Evolutionary conservation across 2,113 vertebrate genomes (phyloP).

Genomic region (Ammodytes dubius): DNA sequence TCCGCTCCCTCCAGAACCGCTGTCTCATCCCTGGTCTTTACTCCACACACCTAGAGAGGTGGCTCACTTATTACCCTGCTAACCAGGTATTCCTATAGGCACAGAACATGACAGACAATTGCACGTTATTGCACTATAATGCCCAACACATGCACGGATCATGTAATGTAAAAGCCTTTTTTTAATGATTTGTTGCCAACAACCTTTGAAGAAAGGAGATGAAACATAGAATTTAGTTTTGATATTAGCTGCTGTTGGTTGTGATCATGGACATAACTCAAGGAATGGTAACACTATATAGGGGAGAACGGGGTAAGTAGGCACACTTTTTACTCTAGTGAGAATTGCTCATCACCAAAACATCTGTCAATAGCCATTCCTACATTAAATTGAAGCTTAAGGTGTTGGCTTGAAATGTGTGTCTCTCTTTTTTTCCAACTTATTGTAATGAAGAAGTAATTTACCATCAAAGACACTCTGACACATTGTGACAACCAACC

Average conservation of each 20-base stretch:
- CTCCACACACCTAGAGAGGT: slow-evolving; percentile 92
- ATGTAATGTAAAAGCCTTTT: neutral
- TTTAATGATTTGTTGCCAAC: neutral
- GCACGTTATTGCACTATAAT: neutral
- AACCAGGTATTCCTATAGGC: slow-evolving; percentile 87
- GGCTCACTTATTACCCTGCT: slow-evolving; percentile 92
- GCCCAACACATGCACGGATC: neutral
- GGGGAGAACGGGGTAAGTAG: too few relatives aligned
- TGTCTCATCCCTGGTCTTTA: slow-evolving; percentile 95
- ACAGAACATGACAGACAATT: neutral
- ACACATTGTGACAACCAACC: too few relatives aligned
- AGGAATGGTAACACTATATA: neutral
- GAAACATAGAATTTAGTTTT: neutral
- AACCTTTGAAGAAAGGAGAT: neutral
- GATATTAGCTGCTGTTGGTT: neutral
- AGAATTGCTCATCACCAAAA: too few relatives aligned
- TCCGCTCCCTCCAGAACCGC: slow-evolving; percentile 92
- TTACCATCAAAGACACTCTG: too few relatives aligned
- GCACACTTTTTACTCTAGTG: too few relatives aligned
- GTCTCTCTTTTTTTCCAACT: too few relatives aligned
- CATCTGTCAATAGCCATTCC: too few relatives aligned
- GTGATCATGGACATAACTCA: neutral
- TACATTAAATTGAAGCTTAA: too few relatives aligned
- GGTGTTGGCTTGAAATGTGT: too few relatives aligned
- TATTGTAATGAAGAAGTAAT: too few relatives aligned